These are phyloP conservation scores for Pollenia griseotomentosa DNA, from an alignment of 2,888 invertebrate species.

Conservation along the genomic window DNA sequence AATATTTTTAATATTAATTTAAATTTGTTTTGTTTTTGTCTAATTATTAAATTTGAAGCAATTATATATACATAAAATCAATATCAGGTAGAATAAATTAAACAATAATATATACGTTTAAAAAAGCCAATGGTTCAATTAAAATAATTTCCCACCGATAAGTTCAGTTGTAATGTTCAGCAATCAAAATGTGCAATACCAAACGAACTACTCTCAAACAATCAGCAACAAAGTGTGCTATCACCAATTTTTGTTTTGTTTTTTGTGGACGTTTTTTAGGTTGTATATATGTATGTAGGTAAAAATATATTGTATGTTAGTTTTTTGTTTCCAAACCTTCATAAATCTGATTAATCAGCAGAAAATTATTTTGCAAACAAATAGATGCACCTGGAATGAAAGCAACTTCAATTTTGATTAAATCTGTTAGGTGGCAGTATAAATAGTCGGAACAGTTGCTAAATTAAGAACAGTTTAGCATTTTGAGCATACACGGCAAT, in stretches of 20 bases:
- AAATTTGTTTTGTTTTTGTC: not conserved
- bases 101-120: not conserved
- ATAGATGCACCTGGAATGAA: conserved; percentile 34
- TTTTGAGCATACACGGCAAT: conserved; percentile 41
- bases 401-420: not conserved
- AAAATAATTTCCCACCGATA: conserved; percentile 52
- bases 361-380: conserved; percentile 34
- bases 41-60: conserved; percentile 1
- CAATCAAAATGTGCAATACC: conserved; percentile 25
- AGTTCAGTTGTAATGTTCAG: conserved; percentile 13
- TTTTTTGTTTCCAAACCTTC: conserved; percentile 9
- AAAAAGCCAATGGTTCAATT: conserved; percentile 25
- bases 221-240: conserved; percentile 17
- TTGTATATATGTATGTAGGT: not conserved
- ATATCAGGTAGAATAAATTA: conserved; percentile 7
- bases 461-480: conserved; percentile 39
- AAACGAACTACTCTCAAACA: not conserved
- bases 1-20: no score
- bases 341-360: conserved; percentile 42
- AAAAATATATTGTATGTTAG: not conserved
- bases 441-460: conserved; percentile 24
- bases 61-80: no score
- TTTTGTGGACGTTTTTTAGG: conserved; percentile 2
- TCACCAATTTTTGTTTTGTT: conserved; percentile 8
- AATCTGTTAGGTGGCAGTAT: conserved; percentile 22